Evolutionary conservation across 2,888 invertebrate species (phyloP), one percentile per base, ranked within the genome.

Genomic region (Diabrotica balteata): DNA sequence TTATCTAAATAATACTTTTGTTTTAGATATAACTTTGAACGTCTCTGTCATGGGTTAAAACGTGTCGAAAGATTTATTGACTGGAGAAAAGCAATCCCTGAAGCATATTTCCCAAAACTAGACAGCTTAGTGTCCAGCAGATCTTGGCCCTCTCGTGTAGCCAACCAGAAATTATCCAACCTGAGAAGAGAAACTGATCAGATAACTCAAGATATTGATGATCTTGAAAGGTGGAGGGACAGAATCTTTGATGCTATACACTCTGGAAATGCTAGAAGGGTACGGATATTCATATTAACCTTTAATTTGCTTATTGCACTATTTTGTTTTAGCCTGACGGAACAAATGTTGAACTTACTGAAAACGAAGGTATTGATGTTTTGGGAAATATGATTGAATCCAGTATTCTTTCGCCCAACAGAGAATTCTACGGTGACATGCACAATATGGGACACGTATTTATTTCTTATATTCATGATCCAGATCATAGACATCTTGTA

Each of bases 51-150:
- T 81, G 87, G 87, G 6, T 80, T 94, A 76, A 80, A 86, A 0
- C 88, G 91, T 0, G 90, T 90, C 2, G 85, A 84, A 43, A 88
- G 90, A 0, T 88, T 87, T 73, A 88, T 87, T 73, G 88, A 93
- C 80, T 88, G 91, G 83, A 86, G 89, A 1, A 87, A 88, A 5
- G 90, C 92, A 10, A 91, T 95, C 73, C 81, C 83, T 0, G 93
- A 94, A 81, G 94, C 90, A 0, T 95, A 95, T 83, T 95, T 94
- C 86, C 92, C 94, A 7, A 95, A 94, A 84, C 85, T 95, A 80
- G 92, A 94, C 83, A 92, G 92, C 2, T 85, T 91, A 73, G 91
- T 93, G 6, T 88, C 93, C 42, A 91, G 91, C 76, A 86, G 93
- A 0, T 86, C 90, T 3, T 94, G 92, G 91, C 92, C 94, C 0